Evolutionary conservation across 2,797 vertebrate genomes (phyloP).

Genomic region (Helicolenus hilgendorfi): DNA sequence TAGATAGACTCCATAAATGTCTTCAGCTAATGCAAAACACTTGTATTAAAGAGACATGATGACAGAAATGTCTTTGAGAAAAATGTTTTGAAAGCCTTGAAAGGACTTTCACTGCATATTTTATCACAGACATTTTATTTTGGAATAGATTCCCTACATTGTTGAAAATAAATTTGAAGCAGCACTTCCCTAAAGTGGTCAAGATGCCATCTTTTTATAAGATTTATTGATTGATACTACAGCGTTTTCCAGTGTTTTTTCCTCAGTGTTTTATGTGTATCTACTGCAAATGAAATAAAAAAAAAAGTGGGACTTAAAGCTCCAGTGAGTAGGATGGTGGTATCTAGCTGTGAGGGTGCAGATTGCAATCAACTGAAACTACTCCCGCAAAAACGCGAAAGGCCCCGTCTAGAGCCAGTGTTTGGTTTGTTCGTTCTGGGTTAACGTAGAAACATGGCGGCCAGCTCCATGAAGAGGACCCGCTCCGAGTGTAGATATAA

Average conservation of each 20-base stretch:
- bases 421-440: too few relatives aligned
- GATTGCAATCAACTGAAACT: too few relatives aligned
- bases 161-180: not conserved
- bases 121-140: slow-evolving; percentile 2
- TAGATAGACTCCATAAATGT: slow-evolving; percentile 8
- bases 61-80: not conserved
- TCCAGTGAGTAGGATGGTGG: too few relatives aligned
- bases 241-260: not conserved
- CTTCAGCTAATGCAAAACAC: slow-evolving; percentile 10
- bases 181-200: not conserved
- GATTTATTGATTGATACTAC: not conserved
- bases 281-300: not conserved
- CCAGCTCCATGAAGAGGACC: too few relatives aligned
- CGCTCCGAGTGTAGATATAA: too few relatives aligned
- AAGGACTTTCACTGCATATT: slow-evolving; percentile 4
- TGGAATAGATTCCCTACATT: not conserved
- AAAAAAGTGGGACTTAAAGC: not conserved
- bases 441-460: too few relatives aligned
- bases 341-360: too few relatives aligned
- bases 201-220: not conserved
- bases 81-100: not conserved
- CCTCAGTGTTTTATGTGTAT: not conserved
- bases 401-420: too few relatives aligned
- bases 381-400: too few relatives aligned
- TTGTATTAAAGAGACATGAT: slow-evolving; percentile 5